Evolutionary conservation across 1,140 invertebrate species (phyloP).

Genomic region (Trachymyrmex septentrionalis): DNA sequence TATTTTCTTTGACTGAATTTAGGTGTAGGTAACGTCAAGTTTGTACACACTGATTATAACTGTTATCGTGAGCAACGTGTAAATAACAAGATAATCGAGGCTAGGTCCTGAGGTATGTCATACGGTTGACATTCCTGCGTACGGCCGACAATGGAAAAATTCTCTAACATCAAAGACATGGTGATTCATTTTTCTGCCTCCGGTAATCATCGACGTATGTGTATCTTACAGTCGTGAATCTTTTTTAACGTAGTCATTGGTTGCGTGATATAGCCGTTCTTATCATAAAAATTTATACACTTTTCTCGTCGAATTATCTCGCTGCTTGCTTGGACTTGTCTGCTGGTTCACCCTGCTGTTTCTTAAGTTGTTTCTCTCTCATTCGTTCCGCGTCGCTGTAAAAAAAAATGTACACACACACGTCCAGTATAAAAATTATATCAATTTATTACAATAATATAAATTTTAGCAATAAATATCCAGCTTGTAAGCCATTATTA

Average conservation of each 20-base stretch:
- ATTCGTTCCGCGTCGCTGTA: conserved; percentile 89
- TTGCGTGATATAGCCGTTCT: conserved; percentile 33
- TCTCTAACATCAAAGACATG: conserved; percentile 66
- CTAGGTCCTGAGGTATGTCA: conserved; percentile 59
- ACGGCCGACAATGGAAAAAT: conserved; percentile 63
- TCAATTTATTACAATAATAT: background rate
- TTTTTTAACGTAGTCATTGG: conserved; percentile 51
- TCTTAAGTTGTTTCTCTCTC: conserved; percentile 88
- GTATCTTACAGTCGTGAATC: conserved; percentile 22
- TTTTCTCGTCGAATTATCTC: conserved; percentile 67
- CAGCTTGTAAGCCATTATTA: too few species aligned
- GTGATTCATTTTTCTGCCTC: conserved; percentile 53
- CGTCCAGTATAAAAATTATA: background rate
- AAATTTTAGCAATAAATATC: too few species aligned
- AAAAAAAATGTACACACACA: background rate
- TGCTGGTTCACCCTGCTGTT: conserved; percentile 72
- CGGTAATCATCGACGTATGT: conserved; percentile 45
- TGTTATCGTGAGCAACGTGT: conserved; percentile 54
- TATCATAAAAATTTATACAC: conserved; percentile 59
- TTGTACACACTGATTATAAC: conserved; percentile 75
- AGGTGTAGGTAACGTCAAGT: conserved; percentile 66
- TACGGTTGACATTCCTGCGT: background rate
- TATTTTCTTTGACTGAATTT: conserved; percentile 69
- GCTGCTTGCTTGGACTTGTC: conserved; percentile 76
- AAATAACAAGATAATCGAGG: conserved; percentile 69